These are phyloP conservation scores for Harpagus bidentatus DNA, from an alignment of 2,113 vertebrate genomes.

Conservation along the genomic window DNA sequence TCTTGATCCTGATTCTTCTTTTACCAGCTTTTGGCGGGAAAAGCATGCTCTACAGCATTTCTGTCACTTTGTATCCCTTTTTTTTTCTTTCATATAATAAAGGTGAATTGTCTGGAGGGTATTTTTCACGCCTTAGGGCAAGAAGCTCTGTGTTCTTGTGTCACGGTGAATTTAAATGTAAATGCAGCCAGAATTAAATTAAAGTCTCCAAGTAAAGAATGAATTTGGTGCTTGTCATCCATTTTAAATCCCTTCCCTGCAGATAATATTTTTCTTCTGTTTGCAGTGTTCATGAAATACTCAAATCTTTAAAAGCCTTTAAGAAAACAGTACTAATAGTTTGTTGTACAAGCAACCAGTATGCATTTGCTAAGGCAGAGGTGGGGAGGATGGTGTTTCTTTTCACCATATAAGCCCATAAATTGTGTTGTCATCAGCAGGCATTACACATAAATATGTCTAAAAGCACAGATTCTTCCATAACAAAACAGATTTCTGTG, in stretches of 20 bases:
- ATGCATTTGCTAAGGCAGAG: background rate
- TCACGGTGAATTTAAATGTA: background rate
- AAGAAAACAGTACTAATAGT: background rate
- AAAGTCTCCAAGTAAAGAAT: background rate
- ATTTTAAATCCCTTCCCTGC: background rate
- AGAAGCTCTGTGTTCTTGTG: background rate
- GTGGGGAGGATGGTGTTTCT: background rate
- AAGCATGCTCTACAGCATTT: background rate
- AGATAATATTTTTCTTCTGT: background rate
- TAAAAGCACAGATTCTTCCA: background rate
- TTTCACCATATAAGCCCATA: background rate
- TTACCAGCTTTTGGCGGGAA: background rate
- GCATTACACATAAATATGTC: background rate
- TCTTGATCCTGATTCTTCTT: background rate
- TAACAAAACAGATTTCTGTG: background rate
- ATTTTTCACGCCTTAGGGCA: background rate
- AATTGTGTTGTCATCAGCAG: background rate
- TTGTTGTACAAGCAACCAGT: background rate
- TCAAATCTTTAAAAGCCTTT: background rate
- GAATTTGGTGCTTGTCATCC: background rate
- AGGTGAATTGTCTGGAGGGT: background rate
- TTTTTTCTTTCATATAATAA: background rate
- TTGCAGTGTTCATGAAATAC: background rate
- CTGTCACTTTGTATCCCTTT: background rate
- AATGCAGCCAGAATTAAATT: background rate